phyloP scores from a whole-genome alignment of 1,140 invertebrate species.

The Matsumurasca onukii region DNA sequence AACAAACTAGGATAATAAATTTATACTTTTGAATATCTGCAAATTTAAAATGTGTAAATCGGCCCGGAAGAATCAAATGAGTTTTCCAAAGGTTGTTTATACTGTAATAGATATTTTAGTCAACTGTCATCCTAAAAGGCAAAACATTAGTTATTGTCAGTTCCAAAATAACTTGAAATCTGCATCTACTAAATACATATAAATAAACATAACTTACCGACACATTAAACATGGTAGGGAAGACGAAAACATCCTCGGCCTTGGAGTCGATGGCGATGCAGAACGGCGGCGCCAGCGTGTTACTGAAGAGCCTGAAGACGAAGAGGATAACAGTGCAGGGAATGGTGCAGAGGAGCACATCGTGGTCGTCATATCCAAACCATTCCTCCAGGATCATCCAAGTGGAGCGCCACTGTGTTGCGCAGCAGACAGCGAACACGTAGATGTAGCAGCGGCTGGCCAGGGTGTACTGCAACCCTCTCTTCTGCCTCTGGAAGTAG shows the following conservation, averaged over 20 bases:
- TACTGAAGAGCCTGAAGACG: constrained; percentile 54
- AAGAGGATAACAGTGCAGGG: constrained; percentile 42
- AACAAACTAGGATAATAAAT: too few species aligned
- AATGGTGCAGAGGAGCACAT: constrained; percentile 43
- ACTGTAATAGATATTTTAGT: too few species aligned
- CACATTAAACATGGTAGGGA: constrained; percentile 59
- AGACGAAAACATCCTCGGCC: constrained; percentile 57
- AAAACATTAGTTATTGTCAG: too few species aligned
- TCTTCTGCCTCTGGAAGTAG: constrained; percentile 21
- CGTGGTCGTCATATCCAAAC: constrained; percentile 40
- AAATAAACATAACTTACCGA: constrained; percentile 37
- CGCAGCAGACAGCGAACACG: constrained; percentile 55
- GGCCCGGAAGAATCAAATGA: too few species aligned
- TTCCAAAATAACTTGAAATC: too few species aligned
- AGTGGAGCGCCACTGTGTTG: constrained; percentile 62
- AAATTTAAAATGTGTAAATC: too few species aligned
- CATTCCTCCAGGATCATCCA: constrained; percentile 56
- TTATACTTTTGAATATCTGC: too few species aligned
- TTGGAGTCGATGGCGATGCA: constrained; percentile 56
- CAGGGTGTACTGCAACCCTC: constrained; percentile 23
- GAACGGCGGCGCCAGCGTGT: constrained; percentile 59
- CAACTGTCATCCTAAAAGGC: too few species aligned
- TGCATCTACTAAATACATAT: too few species aligned
- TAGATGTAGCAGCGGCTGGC: constrained; percentile 53
- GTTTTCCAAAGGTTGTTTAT: too few species aligned